Percentiles rank a stretch among this genome's conserved stretches.
phyloP scores from a whole-genome alignment of 2,888 invertebrate species.

The Tachina grossa region DNA sequence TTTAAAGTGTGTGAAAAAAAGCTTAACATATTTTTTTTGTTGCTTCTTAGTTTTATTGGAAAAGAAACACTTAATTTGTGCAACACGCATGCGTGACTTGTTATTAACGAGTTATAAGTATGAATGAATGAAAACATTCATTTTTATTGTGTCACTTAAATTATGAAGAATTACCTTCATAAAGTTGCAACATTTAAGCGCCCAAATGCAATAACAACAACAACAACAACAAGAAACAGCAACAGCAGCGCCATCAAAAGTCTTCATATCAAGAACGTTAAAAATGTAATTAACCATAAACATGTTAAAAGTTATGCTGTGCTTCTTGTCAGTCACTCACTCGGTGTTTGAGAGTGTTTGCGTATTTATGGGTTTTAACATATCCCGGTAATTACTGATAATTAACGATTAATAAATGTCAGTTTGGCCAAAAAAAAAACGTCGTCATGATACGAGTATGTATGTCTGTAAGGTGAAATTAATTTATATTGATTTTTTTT shows the following conservation, averaged over 20 bases:
- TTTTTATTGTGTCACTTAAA: constrained; percentile 68
- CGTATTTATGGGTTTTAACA: constrained; percentile 43
- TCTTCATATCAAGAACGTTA: constrained; percentile 40
- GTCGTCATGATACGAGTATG: neutral
- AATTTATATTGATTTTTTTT: neutral
- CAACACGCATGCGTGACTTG: constrained; percentile 66
- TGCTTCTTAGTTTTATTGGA: neutral
- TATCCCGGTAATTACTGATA: constrained; percentile 67
- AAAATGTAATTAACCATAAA: constrained; percentile 53
- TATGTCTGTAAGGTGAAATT: constrained; percentile 28
- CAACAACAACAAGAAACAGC: neutral
- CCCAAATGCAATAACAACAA: constrained; percentile 39
- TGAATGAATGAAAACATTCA: constrained; percentile 29
- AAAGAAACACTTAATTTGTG: constrained; percentile 42
- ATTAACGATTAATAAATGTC: constrained; percentile 70
- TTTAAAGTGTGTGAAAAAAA: constrained; percentile 47
- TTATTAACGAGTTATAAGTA: constrained; percentile 13
- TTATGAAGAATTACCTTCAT: constrained; percentile 69
- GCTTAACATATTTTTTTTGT: constrained; percentile 22
- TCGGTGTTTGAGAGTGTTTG: constrained; percentile 8
- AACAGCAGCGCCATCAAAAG: neutral
- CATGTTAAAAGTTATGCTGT: constrained; percentile 55
- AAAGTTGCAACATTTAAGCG: constrained; percentile 65
- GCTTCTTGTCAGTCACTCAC: constrained; percentile 39
- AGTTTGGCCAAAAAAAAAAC: constrained; percentile 39